These are phyloP conservation scores for Brachyptera risi DNA, from an alignment of 2,888 invertebrate species.

Conservation along the genomic window DNA sequence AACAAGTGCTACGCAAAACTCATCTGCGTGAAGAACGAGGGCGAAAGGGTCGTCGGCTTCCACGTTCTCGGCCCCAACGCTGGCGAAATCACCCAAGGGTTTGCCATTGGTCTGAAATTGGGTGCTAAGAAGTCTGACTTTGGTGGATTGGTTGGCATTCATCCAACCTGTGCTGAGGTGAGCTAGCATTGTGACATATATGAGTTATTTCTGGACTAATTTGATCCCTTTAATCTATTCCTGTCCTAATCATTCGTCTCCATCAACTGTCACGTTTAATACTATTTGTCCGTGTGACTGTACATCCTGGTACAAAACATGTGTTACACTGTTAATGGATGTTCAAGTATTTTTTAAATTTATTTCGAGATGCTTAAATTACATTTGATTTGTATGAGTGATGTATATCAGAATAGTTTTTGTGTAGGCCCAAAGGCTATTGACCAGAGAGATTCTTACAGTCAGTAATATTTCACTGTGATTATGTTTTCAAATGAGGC, in stretches of 20 bases:
- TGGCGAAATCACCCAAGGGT: slow-evolving; percentile 60
- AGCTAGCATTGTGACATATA: no score
- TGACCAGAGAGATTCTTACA: no score
- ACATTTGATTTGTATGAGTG: no score
- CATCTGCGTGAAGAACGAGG: slow-evolving; percentile 47
- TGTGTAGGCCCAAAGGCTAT: no score
- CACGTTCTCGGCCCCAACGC: slow-evolving; percentile 57
- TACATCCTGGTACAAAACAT: no score
- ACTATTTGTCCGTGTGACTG: not conserved
- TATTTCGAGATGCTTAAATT: no score
- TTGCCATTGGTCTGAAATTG: slow-evolving; percentile 52
- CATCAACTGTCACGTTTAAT: not conserved
- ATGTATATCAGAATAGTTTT: no score
- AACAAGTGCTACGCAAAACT: slow-evolving; percentile 55
- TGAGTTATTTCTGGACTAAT: not conserved
- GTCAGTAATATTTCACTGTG: no score
- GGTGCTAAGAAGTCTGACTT: slow-evolving; percentile 53
- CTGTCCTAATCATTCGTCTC: not conserved
- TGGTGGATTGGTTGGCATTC: slow-evolving; percentile 54
- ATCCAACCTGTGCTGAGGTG: slow-evolving; percentile 58
- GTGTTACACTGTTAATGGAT: no score
- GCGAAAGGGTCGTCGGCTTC: slow-evolving; percentile 51
- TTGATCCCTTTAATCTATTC: no score
- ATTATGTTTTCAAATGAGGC: no score
- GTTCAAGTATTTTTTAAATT: no score